Evolutionary conservation across 1,140 invertebrate genomes (phyloP).

Genomic region (Drosophila elegans): DNA sequence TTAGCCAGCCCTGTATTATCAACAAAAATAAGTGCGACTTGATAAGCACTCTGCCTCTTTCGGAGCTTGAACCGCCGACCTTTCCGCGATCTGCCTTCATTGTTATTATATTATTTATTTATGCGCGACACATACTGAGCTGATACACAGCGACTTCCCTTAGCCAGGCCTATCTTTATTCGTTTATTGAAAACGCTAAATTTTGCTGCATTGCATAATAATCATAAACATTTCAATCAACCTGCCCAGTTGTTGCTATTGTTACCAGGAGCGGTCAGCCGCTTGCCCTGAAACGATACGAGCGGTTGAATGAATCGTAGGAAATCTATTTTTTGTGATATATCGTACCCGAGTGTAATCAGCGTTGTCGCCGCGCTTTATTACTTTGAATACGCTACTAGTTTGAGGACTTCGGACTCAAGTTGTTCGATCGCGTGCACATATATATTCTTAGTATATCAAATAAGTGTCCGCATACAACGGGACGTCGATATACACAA

Average conservation of each 20-base stretch:
- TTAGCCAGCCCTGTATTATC: conserved; percentile 35
- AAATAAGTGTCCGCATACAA: conserved; percentile 12
- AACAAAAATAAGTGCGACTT: conserved; percentile 36
- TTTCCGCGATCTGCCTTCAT: conserved; percentile 11
- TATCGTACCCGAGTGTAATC: conserved; percentile 47
- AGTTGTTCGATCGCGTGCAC: conserved; percentile 5
- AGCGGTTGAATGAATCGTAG: conserved; percentile 13
- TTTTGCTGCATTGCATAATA: conserved; percentile 33
- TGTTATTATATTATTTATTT: conserved; percentile 52
- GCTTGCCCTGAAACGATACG: neutral
- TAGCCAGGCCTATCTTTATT: conserved; percentile 44
- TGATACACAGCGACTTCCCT: conserved; percentile 12
- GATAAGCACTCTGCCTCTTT: conserved; percentile 30
- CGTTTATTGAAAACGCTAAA: conserved; percentile 47
- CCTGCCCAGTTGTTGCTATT: conserved; percentile 7
- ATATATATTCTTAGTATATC: conserved; percentile 15
- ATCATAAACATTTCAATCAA: conserved; percentile 41
- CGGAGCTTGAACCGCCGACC: conserved; percentile 36
- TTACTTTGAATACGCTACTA: conserved; percentile 26
- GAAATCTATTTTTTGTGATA: conserved; percentile 26
- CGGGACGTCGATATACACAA: conserved; percentile 17
- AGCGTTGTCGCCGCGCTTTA: conserved; percentile 36
- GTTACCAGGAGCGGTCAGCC: conserved; percentile 33
- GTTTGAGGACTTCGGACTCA: conserved; percentile 51
- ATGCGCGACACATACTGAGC: neutral